These are phyloP conservation scores for Sebastes taczanowskii DNA, from an alignment of 2,797 vertebrate genomes.

Conservation along the genomic window DNA sequence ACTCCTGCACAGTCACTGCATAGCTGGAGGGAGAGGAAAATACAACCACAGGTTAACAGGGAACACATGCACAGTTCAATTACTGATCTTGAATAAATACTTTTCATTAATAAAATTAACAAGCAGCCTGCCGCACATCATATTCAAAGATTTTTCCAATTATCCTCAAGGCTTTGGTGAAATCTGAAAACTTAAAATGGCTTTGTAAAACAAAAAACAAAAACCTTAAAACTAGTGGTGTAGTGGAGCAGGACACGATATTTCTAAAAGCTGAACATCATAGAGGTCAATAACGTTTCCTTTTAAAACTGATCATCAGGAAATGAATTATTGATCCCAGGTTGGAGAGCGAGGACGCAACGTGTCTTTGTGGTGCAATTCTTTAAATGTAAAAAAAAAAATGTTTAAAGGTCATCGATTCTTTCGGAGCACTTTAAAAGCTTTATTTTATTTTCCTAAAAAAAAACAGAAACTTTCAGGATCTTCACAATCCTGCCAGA, in stretches of 20 bases:
- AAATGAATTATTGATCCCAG: not conserved
- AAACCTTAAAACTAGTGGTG: too few relatives aligned
- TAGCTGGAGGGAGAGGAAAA: conserved; percentile 78
- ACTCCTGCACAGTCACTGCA: conserved; percentile 93
- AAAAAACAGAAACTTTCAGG: not conserved
- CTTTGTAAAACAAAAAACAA: too few relatives aligned
- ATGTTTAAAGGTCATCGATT: not conserved
- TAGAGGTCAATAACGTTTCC: not conserved
- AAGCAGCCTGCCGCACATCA: not conserved
- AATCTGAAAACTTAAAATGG: not conserved
- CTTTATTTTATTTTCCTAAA: not conserved
- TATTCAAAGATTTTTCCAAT: not conserved
- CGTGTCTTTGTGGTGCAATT: not conserved
- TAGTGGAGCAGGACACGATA: not conserved
- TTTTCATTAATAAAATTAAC: not conserved
- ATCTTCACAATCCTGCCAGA: not conserved
- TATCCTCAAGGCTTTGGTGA: not conserved
- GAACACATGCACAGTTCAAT: not conserved
- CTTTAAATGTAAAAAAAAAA: not conserved
- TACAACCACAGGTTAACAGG: not conserved
- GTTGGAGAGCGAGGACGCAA: not conserved
- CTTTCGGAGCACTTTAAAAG: not conserved
- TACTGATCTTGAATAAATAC: not conserved
- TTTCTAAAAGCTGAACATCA: not conserved
- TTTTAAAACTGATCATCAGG: not conserved